Base-by-base conservation (phyloP, 2,113 vertebrate genomes). In the Pyxicephalus adspersus region DNA sequence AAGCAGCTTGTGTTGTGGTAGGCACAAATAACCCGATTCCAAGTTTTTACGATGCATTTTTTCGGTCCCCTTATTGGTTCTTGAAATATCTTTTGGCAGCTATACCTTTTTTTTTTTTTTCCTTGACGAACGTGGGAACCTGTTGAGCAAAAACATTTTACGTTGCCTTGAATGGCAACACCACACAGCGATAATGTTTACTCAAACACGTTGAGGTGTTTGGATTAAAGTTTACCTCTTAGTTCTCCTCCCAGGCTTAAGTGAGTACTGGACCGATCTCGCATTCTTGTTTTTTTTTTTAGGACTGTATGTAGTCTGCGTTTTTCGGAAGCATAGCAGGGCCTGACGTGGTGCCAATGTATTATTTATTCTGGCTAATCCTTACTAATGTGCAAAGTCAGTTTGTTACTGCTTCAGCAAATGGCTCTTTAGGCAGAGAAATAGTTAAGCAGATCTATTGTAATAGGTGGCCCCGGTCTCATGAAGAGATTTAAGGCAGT, bases 401-500 rank as follows among this genome's bases (percentile, higher is more conserved):
- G 86, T 84, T 88, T 90, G 86, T 88, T 85, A 89, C 89, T 86
- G 57, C 90, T 83, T 85, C 79, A 89, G 77, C 82, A 91, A 93
- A 90, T 91, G 87, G 88, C 83, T 83, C 84, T 85, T 83, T 89
- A 85, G 91, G 85, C 89, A 85, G 85, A 85, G 86, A 90, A 91
- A 92, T 86, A 83, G 90, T 89, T 91, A 88, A 91, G 86, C 81
- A 90, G 88, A 90, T 89, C 83, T 87, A 73, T 84, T 86, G 84
- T 86, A 88, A 90, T 89, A 84, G 88, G 86, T 87, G 92, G 38
- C 9, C 38, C 38, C 11, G 38, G 88, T 90, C 89, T 91, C 92
- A 91, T 90, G 90, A 90, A 90, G 89, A 92, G 90, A 90, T 91
- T 92, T 89, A 89, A 87, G 83, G 88, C 88, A 86, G 86, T 90